Evolutionary conservation across 1,140 invertebrate genomes (phyloP).

Genomic region (Leptinotarsa defecta): DNA sequence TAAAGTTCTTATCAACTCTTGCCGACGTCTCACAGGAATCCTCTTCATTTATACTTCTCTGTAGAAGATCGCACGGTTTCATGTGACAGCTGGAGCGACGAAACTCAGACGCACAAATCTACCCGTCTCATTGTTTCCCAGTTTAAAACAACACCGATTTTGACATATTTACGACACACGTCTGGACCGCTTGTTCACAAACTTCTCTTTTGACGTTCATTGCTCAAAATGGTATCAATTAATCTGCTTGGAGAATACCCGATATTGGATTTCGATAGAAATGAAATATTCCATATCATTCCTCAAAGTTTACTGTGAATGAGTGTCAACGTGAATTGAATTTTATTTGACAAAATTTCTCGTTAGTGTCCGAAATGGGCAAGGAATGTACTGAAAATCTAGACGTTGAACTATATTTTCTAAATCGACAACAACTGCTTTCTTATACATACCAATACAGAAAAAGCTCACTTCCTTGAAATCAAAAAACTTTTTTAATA

Average conservation of each 20-base stretch:
- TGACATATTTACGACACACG: slow-evolving; percentile 52
- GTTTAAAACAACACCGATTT: slow-evolving; percentile 52
- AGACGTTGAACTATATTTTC: too few species aligned
- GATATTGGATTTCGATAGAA: background rate
- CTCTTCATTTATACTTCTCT: slow-evolving; percentile 1
- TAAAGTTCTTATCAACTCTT: too few species aligned
- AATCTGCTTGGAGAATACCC: slow-evolving; percentile 22
- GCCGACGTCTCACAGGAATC: background rate
- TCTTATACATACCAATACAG: too few species aligned
- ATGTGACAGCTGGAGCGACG: slow-evolving; percentile 48
- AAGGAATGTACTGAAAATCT: too few species aligned
- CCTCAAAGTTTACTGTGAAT: background rate
- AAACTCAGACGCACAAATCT: slow-evolving; percentile 52
- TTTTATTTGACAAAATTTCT: too few species aligned
- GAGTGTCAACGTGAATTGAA: too few species aligned
- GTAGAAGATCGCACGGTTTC: slow-evolving; percentile 15
- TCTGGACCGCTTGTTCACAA: slow-evolving; percentile 26
- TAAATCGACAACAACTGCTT: too few species aligned
- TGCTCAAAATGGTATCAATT: slow-evolving; percentile 41
- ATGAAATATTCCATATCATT: background rate
- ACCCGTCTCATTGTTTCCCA: slow-evolving; percentile 50
- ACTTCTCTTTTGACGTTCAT: slow-evolving; percentile 39
- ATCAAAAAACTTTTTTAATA: too few species aligned
- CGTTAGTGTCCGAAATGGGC: too few species aligned
- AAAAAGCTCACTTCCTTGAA: too few species aligned